Evolutionary conservation across 2,797 vertebrate genomes (phyloP), one percentile per base, ranked within the genome.

Genomic region (Pipistrellus pygmaeus): DNA sequence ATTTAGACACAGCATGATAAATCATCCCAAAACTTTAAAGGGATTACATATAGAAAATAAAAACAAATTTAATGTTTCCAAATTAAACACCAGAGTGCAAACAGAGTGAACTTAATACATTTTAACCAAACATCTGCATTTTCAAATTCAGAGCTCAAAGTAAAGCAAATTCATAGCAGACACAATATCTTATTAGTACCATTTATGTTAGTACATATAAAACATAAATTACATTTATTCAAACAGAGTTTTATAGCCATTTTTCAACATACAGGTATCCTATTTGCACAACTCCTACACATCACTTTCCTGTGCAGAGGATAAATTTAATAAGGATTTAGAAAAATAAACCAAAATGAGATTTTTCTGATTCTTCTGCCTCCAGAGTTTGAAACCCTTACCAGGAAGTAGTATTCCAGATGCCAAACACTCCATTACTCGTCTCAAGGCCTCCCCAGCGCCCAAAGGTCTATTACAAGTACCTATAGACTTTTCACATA

Each of bases 401-500:
- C 99, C 99, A 93, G 99, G 99, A 96, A 99, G 99, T 96, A 99
- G 98, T 96, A 99, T 99, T 98, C 99, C 99, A 83, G 99, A 99
- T 77, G 99, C 99, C 98, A 99, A 98, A 97, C 99, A 99, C 98
- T 99, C 99, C 99, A 99, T 99, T 97, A 99, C 99, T 97, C 99
- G 98, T 91, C 99, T 99, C 97, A 99, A 98, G 3, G 99, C 99
- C 98, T 99, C 99, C 97, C 99, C 99, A 44, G 99, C 99, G 10
- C 99, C 99, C 95, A 99, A 97, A 75, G 99, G 99, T 98, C 99
- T 99, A 98, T 99, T 99, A 98, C 99, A 99, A 97, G 99, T 99
- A 97, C 99, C 99, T 96, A 99, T 99, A 97, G 99, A 99, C 98
- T 99, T 99, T 98, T 99, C 99, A 98, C 99, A 99, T 98, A 99